phyloP scores from a whole-genome alignment of 1,140 invertebrate species.

The Heliconius melpomene region DNA sequence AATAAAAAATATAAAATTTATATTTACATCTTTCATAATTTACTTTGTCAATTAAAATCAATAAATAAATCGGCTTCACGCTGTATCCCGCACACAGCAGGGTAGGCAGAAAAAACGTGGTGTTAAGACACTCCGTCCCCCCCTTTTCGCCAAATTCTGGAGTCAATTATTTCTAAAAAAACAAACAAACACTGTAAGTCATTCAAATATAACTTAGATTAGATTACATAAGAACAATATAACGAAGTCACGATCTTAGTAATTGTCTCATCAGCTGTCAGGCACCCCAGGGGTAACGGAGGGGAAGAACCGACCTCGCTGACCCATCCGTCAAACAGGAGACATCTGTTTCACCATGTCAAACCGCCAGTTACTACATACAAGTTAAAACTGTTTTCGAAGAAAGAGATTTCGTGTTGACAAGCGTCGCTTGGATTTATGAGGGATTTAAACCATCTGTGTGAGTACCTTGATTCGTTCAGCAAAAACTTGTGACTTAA shows the following conservation, averaged over 20 bases:
- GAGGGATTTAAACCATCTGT: constrained; percentile 50
- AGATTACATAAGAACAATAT: constrained; percentile 5
- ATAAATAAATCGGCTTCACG: too few relatives aligned
- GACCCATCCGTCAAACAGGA: constrained; percentile 74
- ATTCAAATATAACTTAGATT: not conserved
- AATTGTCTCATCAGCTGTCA: constrained; percentile 74
- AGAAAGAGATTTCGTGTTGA: constrained; percentile 53
- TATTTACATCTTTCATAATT: not conserved
- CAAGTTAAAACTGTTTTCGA: constrained; percentile 53
- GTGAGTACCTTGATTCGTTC: constrained; percentile 25
- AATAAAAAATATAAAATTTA: not conserved
- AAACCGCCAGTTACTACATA: constrained; percentile 69
- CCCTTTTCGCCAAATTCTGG: too few relatives aligned
- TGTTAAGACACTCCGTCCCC: too few relatives aligned
- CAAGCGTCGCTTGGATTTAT: constrained; percentile 51
- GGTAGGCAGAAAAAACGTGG: too few relatives aligned
- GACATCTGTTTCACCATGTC: constrained; percentile 79
- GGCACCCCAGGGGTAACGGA: constrained; percentile 66
- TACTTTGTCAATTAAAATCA: not conserved
- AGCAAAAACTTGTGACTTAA: constrained; percentile 43
- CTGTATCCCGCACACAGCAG: too few relatives aligned
- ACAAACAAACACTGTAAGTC: not conserved
- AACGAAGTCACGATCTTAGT: constrained; percentile 62
- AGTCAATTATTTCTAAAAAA: too few relatives aligned
- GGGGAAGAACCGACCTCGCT: constrained; percentile 74